Evolutionary conservation across 2,888 invertebrate species (phyloP).

Genomic region (Microchrysa polita): DNA sequence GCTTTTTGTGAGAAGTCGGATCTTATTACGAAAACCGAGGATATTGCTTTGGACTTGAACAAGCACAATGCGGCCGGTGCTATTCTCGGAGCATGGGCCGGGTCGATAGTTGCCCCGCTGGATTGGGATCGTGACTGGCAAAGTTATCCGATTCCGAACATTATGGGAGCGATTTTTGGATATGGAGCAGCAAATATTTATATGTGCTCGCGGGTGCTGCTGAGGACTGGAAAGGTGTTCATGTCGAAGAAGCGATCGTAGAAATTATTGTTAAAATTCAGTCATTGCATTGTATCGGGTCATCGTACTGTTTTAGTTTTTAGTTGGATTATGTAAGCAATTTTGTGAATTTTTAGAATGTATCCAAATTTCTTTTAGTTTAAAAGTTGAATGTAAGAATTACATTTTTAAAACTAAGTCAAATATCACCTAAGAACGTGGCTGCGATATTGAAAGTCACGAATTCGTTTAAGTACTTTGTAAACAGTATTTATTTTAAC

Average conservation of each 20-base stretch:
- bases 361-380: no score
- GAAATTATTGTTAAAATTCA: neutral
- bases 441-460: no score
- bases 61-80: conserved; percentile 63
- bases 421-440: neutral
- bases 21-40: conserved; percentile 60
- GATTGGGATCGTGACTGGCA: conserved; percentile 92
- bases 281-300: no score
- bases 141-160: conserved; percentile 74
- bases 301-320: no score
- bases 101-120: conserved; percentile 81
- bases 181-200: conserved; percentile 67
- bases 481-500: conserved; percentile 24
- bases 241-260: conserved; percentile 57
- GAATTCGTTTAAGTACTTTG: no score
- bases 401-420: neutral
- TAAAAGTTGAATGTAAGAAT: no score
- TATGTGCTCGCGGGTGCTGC: conserved; percentile 60
- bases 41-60: conserved; percentile 60
- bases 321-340: no score
- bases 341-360: no score
- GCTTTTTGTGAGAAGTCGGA: conserved; percentile 63
- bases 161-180: conserved; percentile 70
- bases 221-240: conserved; percentile 60
- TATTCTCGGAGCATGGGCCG: conserved; percentile 80